These are phyloP conservation scores for Machaerirhynchus nigripectus DNA, from an alignment of 2,113 vertebrate genomes.

Conservation along the genomic window DNA sequence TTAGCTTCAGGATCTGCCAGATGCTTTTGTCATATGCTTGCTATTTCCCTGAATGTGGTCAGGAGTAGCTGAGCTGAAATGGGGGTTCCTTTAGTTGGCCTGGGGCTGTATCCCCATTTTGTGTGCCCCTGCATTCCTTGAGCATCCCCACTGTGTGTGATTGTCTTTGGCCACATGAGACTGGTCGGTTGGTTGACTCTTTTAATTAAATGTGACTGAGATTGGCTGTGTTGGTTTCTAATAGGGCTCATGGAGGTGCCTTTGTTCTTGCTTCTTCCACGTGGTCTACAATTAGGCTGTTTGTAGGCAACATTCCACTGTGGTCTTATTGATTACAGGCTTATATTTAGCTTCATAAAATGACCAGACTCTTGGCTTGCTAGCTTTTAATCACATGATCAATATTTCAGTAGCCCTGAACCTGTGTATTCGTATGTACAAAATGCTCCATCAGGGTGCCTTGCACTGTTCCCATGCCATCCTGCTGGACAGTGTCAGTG, in stretches of 20 bases:
- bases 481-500: background rate
- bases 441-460: background rate
- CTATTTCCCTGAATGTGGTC: constrained; percentile 1
- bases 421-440: background rate
- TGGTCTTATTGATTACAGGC: background rate
- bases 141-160: background rate
- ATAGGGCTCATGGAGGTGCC: background rate
- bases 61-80: constrained; percentile 15
- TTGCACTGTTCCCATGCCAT: background rate
- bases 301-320: background rate
- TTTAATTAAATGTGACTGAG: background rate
- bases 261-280: background rate
- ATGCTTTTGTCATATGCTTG: constrained; percentile 49
- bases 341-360: background rate
- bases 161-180: background rate
- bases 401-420: background rate
- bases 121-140: background rate
- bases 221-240: background rate
- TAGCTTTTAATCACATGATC: background rate
- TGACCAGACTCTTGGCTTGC: background rate
- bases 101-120: background rate
- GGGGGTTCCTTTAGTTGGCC: background rate
- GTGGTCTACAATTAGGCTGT: background rate
- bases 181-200: background rate
- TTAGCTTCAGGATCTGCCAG: constrained; percentile 62